Percentiles rank a stretch among this genome's conserved stretches.
phyloP scores from a whole-genome alignment of 2,797 vertebrate genomes.

The Urophycis tenuis region DNA sequence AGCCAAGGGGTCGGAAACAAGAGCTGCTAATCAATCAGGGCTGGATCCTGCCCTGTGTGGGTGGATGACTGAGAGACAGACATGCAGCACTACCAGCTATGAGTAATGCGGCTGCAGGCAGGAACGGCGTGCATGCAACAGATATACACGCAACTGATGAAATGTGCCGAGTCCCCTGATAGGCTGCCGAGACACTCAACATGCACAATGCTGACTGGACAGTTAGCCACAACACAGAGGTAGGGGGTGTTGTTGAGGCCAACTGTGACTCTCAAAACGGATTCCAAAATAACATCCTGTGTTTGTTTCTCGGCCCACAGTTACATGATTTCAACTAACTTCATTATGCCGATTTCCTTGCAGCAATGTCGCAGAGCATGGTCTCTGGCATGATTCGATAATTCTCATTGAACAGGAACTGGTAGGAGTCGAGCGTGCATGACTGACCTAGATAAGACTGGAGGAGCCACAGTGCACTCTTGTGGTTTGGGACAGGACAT shows the following conservation, averaged over 20 bases:
- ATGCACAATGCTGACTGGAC: slow-evolving; percentile 35
- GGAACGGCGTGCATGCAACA: no score
- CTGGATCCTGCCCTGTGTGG: no score
- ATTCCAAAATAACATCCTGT: not conserved
- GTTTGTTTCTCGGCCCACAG: slow-evolving; percentile 17
- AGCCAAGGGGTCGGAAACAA: slow-evolving; percentile 51
- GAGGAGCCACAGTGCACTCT: slow-evolving; percentile 62
- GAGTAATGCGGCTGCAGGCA: no score
- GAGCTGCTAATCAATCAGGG: slow-evolving; percentile 71
- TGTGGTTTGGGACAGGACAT: slow-evolving; percentile 47
- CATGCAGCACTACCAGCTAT: slow-evolving; percentile 23
- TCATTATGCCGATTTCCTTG: not conserved
- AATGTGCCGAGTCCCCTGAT: slow-evolving; percentile 40
- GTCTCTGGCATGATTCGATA: not conserved
- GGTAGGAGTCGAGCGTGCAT: slow-evolving; percentile 3
- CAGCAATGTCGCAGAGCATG: not conserved
- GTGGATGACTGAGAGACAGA: no score
- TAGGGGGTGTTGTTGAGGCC: slow-evolving; percentile 32
- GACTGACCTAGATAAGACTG: slow-evolving; percentile 17
- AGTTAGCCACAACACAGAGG: slow-evolving; percentile 37
- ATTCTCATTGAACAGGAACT: slow-evolving; percentile 1
- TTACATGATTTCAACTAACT: not conserved
- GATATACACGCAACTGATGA: slow-evolving; percentile 50
- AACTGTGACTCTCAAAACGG: not conserved
- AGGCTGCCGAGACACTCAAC: slow-evolving; percentile 36